These are phyloP conservation scores for Eueremaeus valkanovi DNA, from an alignment of 2,888 invertebrate genomes.

Conservation along the genomic window DNA sequence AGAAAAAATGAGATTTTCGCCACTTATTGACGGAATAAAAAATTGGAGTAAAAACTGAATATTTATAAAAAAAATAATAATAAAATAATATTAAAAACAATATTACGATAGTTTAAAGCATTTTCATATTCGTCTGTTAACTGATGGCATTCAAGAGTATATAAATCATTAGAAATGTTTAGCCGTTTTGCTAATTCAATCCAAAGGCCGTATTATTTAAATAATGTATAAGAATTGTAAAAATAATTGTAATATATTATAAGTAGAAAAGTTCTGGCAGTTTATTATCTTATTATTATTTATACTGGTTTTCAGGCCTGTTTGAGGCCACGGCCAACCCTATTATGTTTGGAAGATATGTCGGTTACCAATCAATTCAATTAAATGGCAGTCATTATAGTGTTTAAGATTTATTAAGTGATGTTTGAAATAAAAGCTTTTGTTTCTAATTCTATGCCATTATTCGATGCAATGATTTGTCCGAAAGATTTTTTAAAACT, in stretches of 20 bases:
- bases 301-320: slow-evolving; percentile 12
- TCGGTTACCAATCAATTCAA: neutral
- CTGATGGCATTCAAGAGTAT: slow-evolving; percentile 12
- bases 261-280: slow-evolving; percentile 12
- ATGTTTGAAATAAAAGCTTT: neutral
- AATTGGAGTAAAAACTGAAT: neutral
- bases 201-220: slow-evolving; percentile 35
- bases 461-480: neutral
- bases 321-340: slow-evolving; percentile 33
- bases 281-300: slow-evolving; percentile 14
- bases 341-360: slow-evolving; percentile 15
- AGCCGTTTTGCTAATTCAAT: neutral
- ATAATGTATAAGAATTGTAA: slow-evolving; percentile 14
- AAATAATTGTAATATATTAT: slow-evolving; percentile 27
- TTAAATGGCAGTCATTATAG: slow-evolving; percentile 26
- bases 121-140: too few species aligned
- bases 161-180: slow-evolving; percentile 30
- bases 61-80: neutral
- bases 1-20: neutral
- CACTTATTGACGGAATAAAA: neutral
- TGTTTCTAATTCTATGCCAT: neutral
- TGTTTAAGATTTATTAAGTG: neutral
- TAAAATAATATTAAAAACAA: neutral
- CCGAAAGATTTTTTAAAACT: neutral
- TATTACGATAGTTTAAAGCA: neutral